Percentiles rank a stretch among this genome's conserved stretches.
These are phyloP conservation scores for Drosophila sproati DNA, from an alignment of 1,140 invertebrate genomes.

Conservation along the genomic window DNA sequence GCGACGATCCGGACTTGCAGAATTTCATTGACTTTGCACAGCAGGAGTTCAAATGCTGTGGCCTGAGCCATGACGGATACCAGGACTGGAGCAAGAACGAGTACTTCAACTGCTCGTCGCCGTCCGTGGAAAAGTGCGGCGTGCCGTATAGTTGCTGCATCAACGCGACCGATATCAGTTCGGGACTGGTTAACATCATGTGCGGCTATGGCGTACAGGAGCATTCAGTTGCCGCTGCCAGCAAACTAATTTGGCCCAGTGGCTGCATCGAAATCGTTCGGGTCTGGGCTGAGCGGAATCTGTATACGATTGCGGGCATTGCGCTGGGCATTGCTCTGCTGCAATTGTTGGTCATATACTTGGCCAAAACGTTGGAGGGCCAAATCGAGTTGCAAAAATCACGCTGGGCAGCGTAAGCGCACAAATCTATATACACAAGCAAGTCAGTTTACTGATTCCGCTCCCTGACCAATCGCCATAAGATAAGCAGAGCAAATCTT, in stretches of 20 bases:
- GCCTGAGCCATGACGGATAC: constrained; percentile 94
- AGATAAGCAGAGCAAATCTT: background rate
- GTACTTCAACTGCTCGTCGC: constrained; percentile 96
- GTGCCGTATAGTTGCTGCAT: constrained; percentile 98
- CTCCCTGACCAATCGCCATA: constrained; percentile 2
- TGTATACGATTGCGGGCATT: constrained; percentile 94
- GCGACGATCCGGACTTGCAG: constrained; percentile 95
- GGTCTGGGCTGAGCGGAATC: constrained; percentile 93
- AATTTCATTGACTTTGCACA: constrained; percentile 98
- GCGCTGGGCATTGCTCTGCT: constrained; percentile 92
- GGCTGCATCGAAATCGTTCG: constrained; percentile 95
- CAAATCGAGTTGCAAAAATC: constrained; percentile 95
- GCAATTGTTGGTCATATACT: constrained; percentile 94
- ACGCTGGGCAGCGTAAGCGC: constrained; percentile 86
- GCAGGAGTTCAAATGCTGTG: constrained; percentile 96
- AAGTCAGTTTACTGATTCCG: background rate
- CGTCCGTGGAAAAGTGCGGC: constrained; percentile 95
- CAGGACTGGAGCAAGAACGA: constrained; percentile 97
- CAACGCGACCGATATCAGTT: constrained; percentile 94
- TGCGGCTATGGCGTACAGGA: constrained; percentile 95
- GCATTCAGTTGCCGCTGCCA: constrained; percentile 92
- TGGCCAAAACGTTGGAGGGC: constrained; percentile 95
- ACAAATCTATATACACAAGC: background rate
- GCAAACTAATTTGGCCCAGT: constrained; percentile 94
- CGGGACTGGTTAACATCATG: constrained; percentile 95